Conservation (phyloP, 2,888 invertebrate species). For the Bellardia pandia region DNA sequence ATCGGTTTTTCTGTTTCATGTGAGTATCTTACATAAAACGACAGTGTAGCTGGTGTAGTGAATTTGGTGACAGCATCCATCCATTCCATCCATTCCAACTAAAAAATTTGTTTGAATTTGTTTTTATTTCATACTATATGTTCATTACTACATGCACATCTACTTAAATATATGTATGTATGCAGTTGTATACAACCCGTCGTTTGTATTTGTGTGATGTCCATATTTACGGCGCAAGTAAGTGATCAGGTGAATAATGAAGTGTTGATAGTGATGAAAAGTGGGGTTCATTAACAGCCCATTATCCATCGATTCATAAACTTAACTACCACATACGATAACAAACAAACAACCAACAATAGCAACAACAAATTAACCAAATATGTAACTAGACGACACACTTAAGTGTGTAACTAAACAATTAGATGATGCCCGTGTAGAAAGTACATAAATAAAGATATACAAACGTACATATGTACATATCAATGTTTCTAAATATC, state of each 20-base stretch:
- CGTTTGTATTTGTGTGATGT: constrained; percentile 3
- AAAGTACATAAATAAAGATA: background rate
- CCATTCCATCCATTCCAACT: background rate
- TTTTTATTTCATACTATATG: background rate
- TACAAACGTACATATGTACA: too few species aligned
- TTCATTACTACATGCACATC: background rate
- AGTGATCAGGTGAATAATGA: constrained; percentile 82
- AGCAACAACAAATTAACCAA: constrained; percentile 19
- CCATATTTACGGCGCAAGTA: constrained; percentile 26
- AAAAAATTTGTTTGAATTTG: constrained; percentile 1
- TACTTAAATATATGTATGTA: background rate
- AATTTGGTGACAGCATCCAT: background rate
- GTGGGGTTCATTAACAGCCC: constrained; percentile 72
- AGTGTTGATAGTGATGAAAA: constrained; percentile 81
- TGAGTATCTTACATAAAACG: constrained; percentile 15
- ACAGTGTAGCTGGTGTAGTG: background rate
- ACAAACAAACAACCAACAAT: constrained; percentile 1
- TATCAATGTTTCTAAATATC: too few species aligned
- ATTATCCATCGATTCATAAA: constrained; percentile 58
- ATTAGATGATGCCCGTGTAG: background rate
- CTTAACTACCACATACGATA: constrained; percentile 21
- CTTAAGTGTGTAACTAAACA: background rate
- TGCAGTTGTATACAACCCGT: background rate
- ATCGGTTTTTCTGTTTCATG: constrained; percentile 43
- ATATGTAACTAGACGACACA: background rate